Evolutionary conservation across 2,888 invertebrate species (phyloP), one percentile per base, ranked within the genome.

Genomic region (Steinernema hermaphroditum): DNA sequence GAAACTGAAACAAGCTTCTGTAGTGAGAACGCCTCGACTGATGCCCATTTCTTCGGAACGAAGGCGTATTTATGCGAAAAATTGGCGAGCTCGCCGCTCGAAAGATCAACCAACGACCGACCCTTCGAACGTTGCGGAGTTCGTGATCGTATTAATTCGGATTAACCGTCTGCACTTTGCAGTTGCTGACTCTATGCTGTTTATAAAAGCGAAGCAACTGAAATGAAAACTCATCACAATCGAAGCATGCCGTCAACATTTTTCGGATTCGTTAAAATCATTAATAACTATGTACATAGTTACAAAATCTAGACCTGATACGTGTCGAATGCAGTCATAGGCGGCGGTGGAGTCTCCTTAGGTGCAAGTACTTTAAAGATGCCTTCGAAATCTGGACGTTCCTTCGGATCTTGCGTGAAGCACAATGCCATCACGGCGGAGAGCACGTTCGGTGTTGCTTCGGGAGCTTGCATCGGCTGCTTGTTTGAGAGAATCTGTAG

Each of bases 321-420:
- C 22, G 72, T 72, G 34, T 72, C 72, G 41, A 72, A 72, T 34
- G 22, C 69, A 22, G 54, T 22, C 14, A 24, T 22, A 8, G 19
- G 24, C 6, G 54, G 19, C 2, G 75, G 75, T 16, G 75, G 75
- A 43, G 62, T 71, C 43, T 76, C 76, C 14, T 75, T 68, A 8
- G 76, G 75, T n/a, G 75, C 69, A 16, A 76, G n/a, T 14, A 75
- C n/a, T 19, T 69, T 68, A 49, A 75, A 72, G 29, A 76, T 34
- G 27, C 49, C 75, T n/a, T 75, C 75, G 49, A 75, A 75, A 29
- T 71, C 69, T 24, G 75, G 75, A 16, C 75, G 75, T n/a, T 75
- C 71, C 27, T 71, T 46, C 2, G 75, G 68, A 19, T 72, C 72
- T 41, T 72, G 68, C 16, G 70, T 72, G 54, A 74, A 74, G 46